Evolutionary conservation across 2,113 vertebrate species (phyloP), one percentile per base, ranked within the genome.

Genomic region (Elachura formosa): DNA sequence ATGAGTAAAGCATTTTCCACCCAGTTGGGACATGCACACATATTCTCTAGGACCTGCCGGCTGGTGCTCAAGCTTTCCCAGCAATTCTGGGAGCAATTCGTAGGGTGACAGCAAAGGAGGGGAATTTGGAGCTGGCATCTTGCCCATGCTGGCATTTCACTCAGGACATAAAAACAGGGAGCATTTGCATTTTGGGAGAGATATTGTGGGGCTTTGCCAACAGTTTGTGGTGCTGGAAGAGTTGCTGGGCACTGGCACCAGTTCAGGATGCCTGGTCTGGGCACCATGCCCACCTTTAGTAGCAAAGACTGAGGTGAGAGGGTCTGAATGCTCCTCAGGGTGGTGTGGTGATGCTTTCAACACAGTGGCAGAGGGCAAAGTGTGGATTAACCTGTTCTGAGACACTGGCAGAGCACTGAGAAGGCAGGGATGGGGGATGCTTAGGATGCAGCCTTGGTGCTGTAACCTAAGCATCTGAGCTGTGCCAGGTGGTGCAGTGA

Each of bases 321-420:
- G 17, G 23, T 72, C 16, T 49, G 14, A 62, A 21, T 43, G 54
- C 31, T 75, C 28, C 16, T 25, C 5, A 1, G 13, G 7, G 34
- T 6, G 0, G 2, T 13, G 11, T 9, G 4, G 13, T 43, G 33
- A 18, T 8, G 7, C 33, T 77, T 73, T 77, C 0, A 0, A 59
- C 40, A 54, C 34, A 16, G 52, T 10, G 2, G 46, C 3, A 6
- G 51, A 34, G 29, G 14, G 38, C 34, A 34, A 34, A 18, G 0
- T 4, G 1, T 33, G 58, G 49, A 23, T 51, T 59, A 34, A 80
- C 14, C 33, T 51, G n/a, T 43, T 73, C 52, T 9, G 29, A 64
- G 63, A 46, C 9, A 22, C 17, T 5, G 2, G 67, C 10, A 2
- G 31, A 58, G 58, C 33, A 6, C 22, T 4, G 1, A 52, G 43